These are phyloP conservation scores for Incurvaria masculella DNA, from an alignment of 2,888 invertebrate genomes.

Conservation along the genomic window DNA sequence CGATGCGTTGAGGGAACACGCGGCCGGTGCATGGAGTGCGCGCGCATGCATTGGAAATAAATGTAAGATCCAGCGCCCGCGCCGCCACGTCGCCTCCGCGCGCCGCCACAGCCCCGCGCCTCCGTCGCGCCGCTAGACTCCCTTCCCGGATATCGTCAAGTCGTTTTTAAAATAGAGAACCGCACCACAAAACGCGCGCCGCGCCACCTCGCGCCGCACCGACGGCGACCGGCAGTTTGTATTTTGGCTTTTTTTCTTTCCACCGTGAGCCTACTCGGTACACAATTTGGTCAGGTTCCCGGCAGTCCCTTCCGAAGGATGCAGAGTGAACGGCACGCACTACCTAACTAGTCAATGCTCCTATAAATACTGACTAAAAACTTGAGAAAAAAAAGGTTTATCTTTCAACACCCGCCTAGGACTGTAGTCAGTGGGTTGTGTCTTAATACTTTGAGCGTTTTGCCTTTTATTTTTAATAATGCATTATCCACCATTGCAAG, in stretches of 20 bases:
- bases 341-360: constrained; percentile 17
- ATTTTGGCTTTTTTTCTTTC: constrained; percentile 31
- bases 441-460: neutral
- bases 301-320: constrained; percentile 17
- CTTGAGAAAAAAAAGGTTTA: constrained; percentile 15
- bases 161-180: constrained; percentile 54
- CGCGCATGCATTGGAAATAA: constrained; percentile 51
- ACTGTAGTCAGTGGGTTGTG: neutral
- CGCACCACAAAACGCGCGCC: constrained; percentile 53
- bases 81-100: constrained; percentile 22
- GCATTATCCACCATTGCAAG: no score
- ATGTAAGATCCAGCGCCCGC: constrained; percentile 25
- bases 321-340: constrained; percentile 35
- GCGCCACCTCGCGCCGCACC: constrained; percentile 49
- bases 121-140: constrained; percentile 31
- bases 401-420: constrained; percentile 11
- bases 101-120: constrained; percentile 24
- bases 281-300: constrained; percentile 11
- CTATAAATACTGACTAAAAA: constrained; percentile 23
- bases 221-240: constrained; percentile 19
- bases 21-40: constrained; percentile 41
- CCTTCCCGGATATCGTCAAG: constrained; percentile 53
- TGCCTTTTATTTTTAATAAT: no score
- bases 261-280: constrained; percentile 45
- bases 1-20: constrained; percentile 21